Evolutionary conservation across 2,797 vertebrate species (phyloP).

Genomic region (Tangara arthus): DNA sequence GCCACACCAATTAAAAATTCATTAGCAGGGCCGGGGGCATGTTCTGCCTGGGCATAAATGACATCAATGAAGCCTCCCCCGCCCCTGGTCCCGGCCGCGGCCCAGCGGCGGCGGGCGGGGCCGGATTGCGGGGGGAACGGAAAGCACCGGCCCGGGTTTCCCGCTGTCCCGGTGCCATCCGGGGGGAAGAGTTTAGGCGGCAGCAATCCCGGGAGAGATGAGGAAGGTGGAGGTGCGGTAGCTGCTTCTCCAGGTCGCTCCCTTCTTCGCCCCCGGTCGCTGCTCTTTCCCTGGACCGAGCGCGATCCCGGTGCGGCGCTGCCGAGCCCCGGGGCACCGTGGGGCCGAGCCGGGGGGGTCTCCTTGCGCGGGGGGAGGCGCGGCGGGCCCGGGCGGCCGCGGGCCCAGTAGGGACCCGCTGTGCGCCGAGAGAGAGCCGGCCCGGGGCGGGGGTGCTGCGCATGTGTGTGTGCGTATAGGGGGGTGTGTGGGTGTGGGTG

Average conservation of each 20-base stretch:
- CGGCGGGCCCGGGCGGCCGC: neutral
- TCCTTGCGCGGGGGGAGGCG: neutral
- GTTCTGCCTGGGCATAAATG: accelerated
- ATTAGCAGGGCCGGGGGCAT: accelerated
- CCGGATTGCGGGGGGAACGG: constrained; percentile 8
- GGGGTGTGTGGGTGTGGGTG: accelerated
- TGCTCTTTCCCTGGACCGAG: neutral
- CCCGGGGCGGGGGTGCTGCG: neutral
- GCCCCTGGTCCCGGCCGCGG: neutral
- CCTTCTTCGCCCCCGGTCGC: neutral
- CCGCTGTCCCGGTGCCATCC: constrained; percentile 18
- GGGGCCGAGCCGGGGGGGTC: neutral
- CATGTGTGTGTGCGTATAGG: neutral
- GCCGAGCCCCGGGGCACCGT: neutral
- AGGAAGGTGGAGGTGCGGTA: neutral
- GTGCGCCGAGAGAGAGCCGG: neutral
- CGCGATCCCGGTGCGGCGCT: neutral
- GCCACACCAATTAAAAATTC: neutral
- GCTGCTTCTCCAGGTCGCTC: neutral
- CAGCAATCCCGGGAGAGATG: neutral
- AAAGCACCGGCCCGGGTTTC: constrained; percentile 38
- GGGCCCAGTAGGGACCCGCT: neutral
- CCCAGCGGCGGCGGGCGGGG: neutral
- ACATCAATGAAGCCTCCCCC: accelerated
- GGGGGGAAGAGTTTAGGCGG: neutral